Base-by-base conservation (phyloP, 1,140 invertebrate species). In the Andricus grossulariae region DNA sequence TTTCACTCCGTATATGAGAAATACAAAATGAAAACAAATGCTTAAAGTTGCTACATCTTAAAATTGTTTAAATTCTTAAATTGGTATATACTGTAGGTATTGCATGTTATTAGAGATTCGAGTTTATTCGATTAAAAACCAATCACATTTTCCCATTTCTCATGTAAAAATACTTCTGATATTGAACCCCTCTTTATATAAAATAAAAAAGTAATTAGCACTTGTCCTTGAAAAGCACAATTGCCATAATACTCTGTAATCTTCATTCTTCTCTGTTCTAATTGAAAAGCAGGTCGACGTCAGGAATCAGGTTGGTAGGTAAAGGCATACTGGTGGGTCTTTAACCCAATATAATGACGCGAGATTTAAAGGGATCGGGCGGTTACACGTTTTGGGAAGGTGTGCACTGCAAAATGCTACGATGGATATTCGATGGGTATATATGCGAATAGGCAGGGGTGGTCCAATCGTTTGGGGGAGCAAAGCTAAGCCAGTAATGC, bases 401-500 rank as follows among this genome's bases (percentile, higher is more conserved):
- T 88, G 87, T 79, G 82, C 84, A 81, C 81, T 83, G 83, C 70
- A 83, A 86, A 86, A 87, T 86, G 82, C 85, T 49, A 70, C 79
- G 73, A 77, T 66, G 60, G 32, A 66, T 66, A 66, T 66, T 66
- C 32, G 60, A 66, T 66, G 32, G 25, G 39, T 66, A 66, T 81
- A 82, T 81, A 88, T 87, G 85, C 85, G 87, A 77, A 87, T 81
- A 80, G 83, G 78, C 51, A 81, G 77, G 79, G 83, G 79, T 71
- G 80, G 81, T 82, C 76, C 76, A 76, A 82, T 77, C 76, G 77
- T 83, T 79, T 76, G 86, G 84, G 86, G 86, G 85, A 80, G 84
- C 84, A 85, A 88, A 85, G 88, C 88, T 90, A 89, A 91, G 89
- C 89, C 88, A 84, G 88, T 91, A 90, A 91, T 90, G 90, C 89